These are phyloP conservation scores for Galerucella pusilla DNA, from an alignment of 2,888 invertebrate genomes.

Conservation along the genomic window DNA sequence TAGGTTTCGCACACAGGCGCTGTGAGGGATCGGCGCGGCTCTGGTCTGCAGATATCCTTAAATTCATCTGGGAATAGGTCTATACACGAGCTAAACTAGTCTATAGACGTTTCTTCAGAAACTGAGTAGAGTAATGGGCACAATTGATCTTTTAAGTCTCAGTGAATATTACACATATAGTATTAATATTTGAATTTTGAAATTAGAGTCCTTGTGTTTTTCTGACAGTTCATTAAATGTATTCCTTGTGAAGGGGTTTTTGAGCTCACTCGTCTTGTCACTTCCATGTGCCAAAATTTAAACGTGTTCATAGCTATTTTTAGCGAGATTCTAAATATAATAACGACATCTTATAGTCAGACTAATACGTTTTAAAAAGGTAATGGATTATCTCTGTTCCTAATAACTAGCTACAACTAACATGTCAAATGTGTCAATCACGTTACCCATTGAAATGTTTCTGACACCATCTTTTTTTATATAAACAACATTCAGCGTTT, in stretches of 20 bases:
- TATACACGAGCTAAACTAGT: too few species aligned
- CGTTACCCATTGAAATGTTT: neutral
- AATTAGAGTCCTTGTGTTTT: too few species aligned
- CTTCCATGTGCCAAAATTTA: neutral
- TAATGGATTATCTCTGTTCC: neutral
- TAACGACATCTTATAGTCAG: neutral
- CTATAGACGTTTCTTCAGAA: too few species aligned
- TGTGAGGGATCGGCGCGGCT: too few species aligned
- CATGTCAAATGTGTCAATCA: constrained; percentile 29
- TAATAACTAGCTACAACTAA: neutral
- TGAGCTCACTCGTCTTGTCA: neutral
- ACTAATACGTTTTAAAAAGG: constrained; percentile 2
- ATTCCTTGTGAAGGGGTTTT: neutral
- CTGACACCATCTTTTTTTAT: constrained; percentile 40
- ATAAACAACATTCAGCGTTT: constrained; percentile 45
- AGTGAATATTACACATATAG: too few species aligned
- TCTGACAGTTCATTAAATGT: neutral
- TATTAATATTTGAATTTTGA: too few species aligned
- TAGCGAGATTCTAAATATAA: neutral
- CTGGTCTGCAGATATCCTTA: too few species aligned
- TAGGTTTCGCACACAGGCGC: too few species aligned
- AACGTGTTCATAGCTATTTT: neutral
- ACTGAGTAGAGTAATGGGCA: too few species aligned
- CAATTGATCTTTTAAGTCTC: too few species aligned
- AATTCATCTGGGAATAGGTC: too few species aligned